Conservation (phyloP, 2,888 invertebrate species). For the Conistra vaccinii region DNA sequence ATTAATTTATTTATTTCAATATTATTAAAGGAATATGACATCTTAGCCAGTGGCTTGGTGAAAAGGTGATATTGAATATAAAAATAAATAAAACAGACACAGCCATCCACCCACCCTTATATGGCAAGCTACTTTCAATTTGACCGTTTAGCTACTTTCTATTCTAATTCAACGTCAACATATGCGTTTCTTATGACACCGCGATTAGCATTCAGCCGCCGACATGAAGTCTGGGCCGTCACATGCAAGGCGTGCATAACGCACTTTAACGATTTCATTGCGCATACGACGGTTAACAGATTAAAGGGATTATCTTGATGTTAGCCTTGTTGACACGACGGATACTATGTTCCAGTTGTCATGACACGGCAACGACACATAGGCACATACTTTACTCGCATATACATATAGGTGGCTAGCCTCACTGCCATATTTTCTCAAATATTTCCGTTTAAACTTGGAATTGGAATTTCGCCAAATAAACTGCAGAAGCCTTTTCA, state of each 20-base stretch:
- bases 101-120: slow-evolving; percentile 39
- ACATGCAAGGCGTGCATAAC: slow-evolving; percentile 70
- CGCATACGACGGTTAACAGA: slow-evolving; percentile 69
- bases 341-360: slow-evolving; percentile 33
- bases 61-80: slow-evolving; percentile 21
- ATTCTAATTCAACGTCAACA: slow-evolving; percentile 66
- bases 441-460: slow-evolving; percentile 1
- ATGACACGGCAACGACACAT: slow-evolving; percentile 29
- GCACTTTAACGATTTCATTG: slow-evolving; percentile 80
- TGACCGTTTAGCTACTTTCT: slow-evolving; percentile 65
- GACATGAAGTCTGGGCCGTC: slow-evolving; percentile 72
- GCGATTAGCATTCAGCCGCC: slow-evolving; percentile 74
- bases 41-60: neutral
- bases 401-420: neutral
- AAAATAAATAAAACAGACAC: slow-evolving; percentile 21
- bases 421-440: slow-evolving; percentile 1
- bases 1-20: neutral
- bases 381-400: neutral
- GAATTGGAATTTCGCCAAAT: slow-evolving; percentile 25
- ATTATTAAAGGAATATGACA: neutral
- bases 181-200: slow-evolving; percentile 67
- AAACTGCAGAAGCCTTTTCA: slow-evolving; percentile 25
- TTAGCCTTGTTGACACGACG: slow-evolving; percentile 54
- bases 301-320: slow-evolving; percentile 73
- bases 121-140: slow-evolving; percentile 66